Evolutionary conservation across 2,113 vertebrate genomes (phyloP).

Genomic region (Polypterus bichir): DNA sequence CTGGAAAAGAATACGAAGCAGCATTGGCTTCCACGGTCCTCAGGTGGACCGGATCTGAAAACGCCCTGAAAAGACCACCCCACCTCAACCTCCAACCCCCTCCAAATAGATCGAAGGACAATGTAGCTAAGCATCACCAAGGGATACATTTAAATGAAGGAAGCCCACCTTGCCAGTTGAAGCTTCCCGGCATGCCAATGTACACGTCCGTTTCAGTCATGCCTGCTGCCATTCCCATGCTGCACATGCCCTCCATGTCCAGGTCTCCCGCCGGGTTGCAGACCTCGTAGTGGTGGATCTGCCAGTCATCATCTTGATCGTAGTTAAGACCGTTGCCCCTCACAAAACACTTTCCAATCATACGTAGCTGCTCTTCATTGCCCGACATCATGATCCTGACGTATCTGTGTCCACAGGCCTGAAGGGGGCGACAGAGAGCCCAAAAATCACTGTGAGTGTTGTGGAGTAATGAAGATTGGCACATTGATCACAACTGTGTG

Average conservation of each 20-base stretch:
- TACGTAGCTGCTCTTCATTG: slow-evolving; percentile 56
- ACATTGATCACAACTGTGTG: not conserved
- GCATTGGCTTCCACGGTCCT: not conserved
- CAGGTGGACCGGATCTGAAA: not conserved
- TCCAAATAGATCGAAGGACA: not conserved
- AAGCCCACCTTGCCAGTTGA: slow-evolving; percentile 71
- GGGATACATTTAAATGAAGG: not conserved
- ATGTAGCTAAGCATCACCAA: too few species aligned
- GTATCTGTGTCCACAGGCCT: slow-evolving; percentile 89
- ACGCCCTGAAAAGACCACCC: not conserved
- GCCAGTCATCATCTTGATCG: slow-evolving; percentile 65
- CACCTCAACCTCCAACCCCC: not conserved
- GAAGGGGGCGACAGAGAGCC: not conserved
- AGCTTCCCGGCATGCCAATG: slow-evolving; percentile 67
- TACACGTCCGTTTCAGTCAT: slow-evolving; percentile 63
- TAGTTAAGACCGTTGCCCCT: slow-evolving; percentile 66
- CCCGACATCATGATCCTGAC: slow-evolving; percentile 53
- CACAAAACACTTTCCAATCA: slow-evolving; percentile 83
- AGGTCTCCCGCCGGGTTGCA: slow-evolving; percentile 64
- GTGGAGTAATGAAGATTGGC: not conserved
- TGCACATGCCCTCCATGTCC: slow-evolving; percentile 70
- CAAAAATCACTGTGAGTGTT: not conserved
- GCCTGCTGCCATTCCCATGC: slow-evolving; percentile 76
- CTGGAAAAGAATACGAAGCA: slow-evolving; percentile 30
- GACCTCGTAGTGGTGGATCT: slow-evolving; percentile 63